A percentile compares a stretch with the other conserved stretches of the same genome.
phyloP scores from a whole-genome alignment of 2,888 invertebrate genomes.

The Chrysomela aeneicollis region DNA sequence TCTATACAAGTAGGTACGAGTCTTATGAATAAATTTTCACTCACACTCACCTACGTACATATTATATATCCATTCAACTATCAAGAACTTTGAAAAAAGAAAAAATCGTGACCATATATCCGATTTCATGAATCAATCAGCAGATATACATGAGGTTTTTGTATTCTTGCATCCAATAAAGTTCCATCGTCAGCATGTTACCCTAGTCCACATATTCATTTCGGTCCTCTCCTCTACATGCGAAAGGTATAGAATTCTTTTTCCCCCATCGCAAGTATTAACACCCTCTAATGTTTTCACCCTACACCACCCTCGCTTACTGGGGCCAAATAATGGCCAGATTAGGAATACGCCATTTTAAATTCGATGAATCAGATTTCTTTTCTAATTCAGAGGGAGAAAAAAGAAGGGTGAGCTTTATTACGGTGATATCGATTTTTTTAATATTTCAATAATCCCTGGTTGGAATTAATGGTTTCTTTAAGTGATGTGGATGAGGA shows the following conservation, averaged over 20 bases:
- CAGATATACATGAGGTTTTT: too few relatives aligned
- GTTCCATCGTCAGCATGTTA: background rate
- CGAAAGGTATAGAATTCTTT: constrained; percentile 29
- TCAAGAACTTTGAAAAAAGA: too few relatives aligned
- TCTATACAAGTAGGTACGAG: too few relatives aligned
- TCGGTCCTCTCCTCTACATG: constrained; percentile 20
- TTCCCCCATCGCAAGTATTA: constrained; percentile 43
- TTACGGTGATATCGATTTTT: constrained; percentile 33
- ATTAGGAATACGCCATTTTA: constrained; percentile 47
- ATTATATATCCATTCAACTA: too few relatives aligned
- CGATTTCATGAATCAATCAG: too few relatives aligned
- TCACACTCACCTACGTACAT: too few relatives aligned
- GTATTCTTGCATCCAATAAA: too few relatives aligned
- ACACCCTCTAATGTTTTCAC: constrained; percentile 38
- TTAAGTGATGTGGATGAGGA: too few relatives aligned
- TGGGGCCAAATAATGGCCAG: constrained; percentile 44
- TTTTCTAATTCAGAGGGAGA: constrained; percentile 26
- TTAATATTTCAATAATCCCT: constrained; percentile 20
- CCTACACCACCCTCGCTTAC: constrained; percentile 41
- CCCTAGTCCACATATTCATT: background rate
- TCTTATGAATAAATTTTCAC: too few relatives aligned
- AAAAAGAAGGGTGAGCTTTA: constrained; percentile 25
- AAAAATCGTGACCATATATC: too few relatives aligned
- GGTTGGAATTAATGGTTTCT: too few relatives aligned
- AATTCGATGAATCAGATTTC: constrained; percentile 36